These are phyloP conservation scores for Chrysomela aeneicollis DNA, from an alignment of 2,888 invertebrate genomes.

Conservation along the genomic window DNA sequence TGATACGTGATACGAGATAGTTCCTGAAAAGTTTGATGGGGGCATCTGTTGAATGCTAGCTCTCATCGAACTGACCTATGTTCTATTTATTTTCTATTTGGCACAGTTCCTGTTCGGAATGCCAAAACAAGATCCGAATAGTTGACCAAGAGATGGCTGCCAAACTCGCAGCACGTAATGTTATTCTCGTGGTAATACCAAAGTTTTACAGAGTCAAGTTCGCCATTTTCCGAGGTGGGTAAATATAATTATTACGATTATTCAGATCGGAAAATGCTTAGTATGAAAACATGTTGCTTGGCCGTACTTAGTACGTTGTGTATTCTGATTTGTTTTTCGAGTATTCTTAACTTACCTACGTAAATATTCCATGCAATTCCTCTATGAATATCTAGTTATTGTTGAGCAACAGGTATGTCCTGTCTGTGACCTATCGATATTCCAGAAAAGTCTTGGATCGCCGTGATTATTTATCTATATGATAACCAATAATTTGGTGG, in stretches of 20 bases:
- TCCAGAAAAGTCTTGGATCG: neutral
- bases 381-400: no score
- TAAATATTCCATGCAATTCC: no score
- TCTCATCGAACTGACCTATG: neutral
- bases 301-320: no score
- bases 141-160: neutral
- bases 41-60: neutral
- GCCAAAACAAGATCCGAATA: conserved; percentile 4
- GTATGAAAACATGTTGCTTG: no score
- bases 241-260: neutral
- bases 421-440: neutral
- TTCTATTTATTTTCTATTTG: conserved; percentile 1
- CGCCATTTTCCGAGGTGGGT: neutral
- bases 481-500: conserved; percentile 3
- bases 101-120: conserved; percentile 3
- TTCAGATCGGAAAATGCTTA: neutral
- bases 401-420: neutral
- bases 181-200: neutral
- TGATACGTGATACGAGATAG: no score
- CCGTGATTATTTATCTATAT: neutral
- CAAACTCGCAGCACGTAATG: conserved; percentile 1
- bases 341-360: no score
- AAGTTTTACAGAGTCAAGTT: neutral
- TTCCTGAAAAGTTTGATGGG: no score
- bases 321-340: no score